Evolutionary conservation across 2,797 vertebrate genomes (phyloP).

Genomic region (Sus cebifrons): DNA sequence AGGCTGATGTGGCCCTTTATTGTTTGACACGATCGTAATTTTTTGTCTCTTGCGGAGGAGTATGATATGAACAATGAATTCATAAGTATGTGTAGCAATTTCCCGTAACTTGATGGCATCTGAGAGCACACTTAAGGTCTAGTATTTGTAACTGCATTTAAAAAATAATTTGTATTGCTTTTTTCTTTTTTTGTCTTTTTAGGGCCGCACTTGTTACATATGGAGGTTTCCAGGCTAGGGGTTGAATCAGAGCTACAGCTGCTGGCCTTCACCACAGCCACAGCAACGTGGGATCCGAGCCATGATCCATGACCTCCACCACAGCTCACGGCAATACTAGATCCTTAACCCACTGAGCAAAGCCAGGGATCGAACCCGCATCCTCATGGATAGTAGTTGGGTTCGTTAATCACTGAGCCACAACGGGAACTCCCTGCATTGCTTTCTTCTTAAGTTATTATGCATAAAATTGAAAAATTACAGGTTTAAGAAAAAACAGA

Average conservation of each 20-base stretch:
- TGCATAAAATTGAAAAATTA: constrained; percentile 18
- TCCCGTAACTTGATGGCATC: background rate
- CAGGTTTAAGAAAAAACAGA: background rate
- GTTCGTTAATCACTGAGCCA: too few relatives aligned
- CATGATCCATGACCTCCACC: too few relatives aligned
- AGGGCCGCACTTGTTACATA: too few relatives aligned
- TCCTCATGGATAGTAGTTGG: too few relatives aligned
- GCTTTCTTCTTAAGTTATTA: constrained; percentile 15
- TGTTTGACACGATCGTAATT: background rate
- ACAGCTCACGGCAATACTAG: too few relatives aligned
- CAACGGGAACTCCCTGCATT: background rate
- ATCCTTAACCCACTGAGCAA: too few relatives aligned
- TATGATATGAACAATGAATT: background rate
- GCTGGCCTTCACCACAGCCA: too few relatives aligned
- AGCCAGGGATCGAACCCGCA: too few relatives aligned
- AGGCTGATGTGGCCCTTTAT: too few relatives aligned
- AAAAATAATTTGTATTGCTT: constrained; percentile 47
- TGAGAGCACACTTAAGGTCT: background rate
- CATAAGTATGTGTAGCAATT: background rate
- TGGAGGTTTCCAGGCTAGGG: too few relatives aligned
- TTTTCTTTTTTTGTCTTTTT: background rate
- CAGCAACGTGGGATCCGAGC: too few relatives aligned
- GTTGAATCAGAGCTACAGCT: too few relatives aligned
- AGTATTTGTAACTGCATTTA: background rate
- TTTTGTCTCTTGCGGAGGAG: background rate